Evolutionary conservation across 2,113 vertebrate genomes (phyloP).

Genomic region (Peucedramus taeniatus): DNA sequence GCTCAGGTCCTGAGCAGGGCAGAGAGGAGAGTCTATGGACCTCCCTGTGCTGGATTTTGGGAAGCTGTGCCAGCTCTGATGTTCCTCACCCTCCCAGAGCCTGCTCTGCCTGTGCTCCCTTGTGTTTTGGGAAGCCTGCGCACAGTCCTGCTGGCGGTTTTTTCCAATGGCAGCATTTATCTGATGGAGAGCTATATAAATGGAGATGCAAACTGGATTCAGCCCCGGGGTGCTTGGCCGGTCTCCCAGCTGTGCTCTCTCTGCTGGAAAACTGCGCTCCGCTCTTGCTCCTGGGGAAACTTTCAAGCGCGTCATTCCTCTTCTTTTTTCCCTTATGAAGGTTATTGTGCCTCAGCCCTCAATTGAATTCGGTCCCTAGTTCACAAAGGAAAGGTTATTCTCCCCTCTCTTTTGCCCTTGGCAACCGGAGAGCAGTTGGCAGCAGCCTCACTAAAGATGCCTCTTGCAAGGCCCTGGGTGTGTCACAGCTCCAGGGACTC

Average conservation of each 20-base stretch:
- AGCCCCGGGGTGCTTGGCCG: background rate
- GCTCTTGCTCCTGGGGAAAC: constrained; percentile 5
- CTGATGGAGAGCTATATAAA: constrained; percentile 22
- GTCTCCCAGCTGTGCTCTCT: background rate
- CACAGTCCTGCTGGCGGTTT: background rate
- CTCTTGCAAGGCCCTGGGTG: background rate
- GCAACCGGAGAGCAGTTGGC: background rate
- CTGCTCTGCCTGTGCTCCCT: background rate
- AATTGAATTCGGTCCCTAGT: background rate
- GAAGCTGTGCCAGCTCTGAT: accelerated
- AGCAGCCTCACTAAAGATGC: background rate
- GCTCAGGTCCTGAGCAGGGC: background rate
- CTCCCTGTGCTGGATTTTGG: background rate
- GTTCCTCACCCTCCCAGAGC: background rate
- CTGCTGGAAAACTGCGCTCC: background rate
- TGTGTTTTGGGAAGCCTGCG: background rate
- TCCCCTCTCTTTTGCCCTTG: background rate
- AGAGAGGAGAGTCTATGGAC: background rate
- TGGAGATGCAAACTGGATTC: constrained; percentile 6
- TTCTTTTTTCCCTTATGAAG: background rate
- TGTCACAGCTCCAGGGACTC: background rate
- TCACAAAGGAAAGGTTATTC: background rate
- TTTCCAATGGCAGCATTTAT: background rate
- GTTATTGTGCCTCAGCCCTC: background rate
- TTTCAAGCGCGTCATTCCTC: background rate